These are phyloP conservation scores for Octomys mimax DNA, from an alignment of 2,797 vertebrate genomes.

Conservation along the genomic window DNA sequence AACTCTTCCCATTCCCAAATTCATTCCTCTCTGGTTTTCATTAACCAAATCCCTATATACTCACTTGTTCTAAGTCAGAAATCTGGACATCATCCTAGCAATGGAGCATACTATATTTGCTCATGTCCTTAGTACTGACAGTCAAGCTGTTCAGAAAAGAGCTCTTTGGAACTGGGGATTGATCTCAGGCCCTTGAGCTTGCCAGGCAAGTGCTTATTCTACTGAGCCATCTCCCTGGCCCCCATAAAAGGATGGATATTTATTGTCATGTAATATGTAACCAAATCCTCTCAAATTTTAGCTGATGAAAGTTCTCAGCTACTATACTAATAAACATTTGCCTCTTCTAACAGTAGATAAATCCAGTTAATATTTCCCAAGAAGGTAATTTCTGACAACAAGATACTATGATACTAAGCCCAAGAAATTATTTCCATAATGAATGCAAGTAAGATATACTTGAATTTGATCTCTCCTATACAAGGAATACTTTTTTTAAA, in stretches of 20 bases:
- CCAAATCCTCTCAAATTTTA: constrained; percentile 30
- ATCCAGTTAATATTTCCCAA: background rate
- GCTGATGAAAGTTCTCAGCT: background rate
- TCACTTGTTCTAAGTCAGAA: background rate
- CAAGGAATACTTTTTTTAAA: background rate
- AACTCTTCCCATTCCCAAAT: background rate
- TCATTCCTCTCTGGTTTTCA: background rate
- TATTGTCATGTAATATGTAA: background rate
- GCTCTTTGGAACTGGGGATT: background rate
- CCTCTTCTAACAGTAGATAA: background rate
- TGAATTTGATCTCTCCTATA: background rate
- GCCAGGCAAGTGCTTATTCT: too few species aligned
- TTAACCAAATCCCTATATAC: background rate
- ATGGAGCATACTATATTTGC: background rate
- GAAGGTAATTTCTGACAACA: background rate
- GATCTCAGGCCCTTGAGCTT: too few species aligned
- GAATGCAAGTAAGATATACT: background rate
- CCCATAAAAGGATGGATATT: background rate
- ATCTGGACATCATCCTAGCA: background rate
- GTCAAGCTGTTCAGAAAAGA: background rate
- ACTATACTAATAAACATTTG: background rate
- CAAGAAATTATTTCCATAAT: background rate
- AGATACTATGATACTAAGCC: background rate
- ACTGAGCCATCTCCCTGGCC: too few species aligned
- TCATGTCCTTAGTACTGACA: background rate